phyloP scores from a whole-genome alignment of 2,113 vertebrate species.

The Ammospiza nelsoni region DNA sequence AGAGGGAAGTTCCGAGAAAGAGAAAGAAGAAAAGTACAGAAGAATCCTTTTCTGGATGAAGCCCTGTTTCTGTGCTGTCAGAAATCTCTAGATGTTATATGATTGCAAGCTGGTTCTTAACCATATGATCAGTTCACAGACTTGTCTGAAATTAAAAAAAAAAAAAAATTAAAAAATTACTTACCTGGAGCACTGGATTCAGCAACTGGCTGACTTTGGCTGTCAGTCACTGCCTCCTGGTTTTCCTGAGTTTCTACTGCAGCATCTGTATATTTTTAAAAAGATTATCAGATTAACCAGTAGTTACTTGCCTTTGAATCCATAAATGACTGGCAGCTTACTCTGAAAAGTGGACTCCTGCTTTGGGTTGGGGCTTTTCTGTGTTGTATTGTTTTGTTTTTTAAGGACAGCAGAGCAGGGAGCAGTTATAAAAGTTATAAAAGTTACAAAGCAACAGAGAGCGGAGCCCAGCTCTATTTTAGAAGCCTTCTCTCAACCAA shows the following conservation, averaged over 20 bases:
- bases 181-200: slow-evolving; percentile 36
- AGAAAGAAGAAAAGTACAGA: neutral
- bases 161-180: neutral
- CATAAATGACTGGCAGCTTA: neutral
- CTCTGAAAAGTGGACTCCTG: neutral
- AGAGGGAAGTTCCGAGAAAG: neutral
- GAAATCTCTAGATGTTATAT: neutral
- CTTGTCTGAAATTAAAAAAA: neutral
- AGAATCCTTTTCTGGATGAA: neutral
- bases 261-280: neutral
- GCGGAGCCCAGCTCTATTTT: neutral
- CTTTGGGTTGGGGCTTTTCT: neutral
- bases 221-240: neutral
- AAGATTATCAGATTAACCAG: neutral
- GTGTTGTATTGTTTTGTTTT: neutral
- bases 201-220: neutral
- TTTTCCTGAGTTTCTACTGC: neutral
- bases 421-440: neutral
- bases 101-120: neutral
- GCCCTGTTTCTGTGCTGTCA: neutral
- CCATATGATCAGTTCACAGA: neutral
- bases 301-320: neutral
- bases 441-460: neutral
- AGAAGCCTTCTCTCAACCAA: neutral
- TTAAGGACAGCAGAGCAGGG: neutral